These are phyloP conservation scores for Aurelia coerulea DNA, from an alignment of 30 jellyfish, hydroid and myxozoan genomes.

Conservation along the genomic window DNA sequence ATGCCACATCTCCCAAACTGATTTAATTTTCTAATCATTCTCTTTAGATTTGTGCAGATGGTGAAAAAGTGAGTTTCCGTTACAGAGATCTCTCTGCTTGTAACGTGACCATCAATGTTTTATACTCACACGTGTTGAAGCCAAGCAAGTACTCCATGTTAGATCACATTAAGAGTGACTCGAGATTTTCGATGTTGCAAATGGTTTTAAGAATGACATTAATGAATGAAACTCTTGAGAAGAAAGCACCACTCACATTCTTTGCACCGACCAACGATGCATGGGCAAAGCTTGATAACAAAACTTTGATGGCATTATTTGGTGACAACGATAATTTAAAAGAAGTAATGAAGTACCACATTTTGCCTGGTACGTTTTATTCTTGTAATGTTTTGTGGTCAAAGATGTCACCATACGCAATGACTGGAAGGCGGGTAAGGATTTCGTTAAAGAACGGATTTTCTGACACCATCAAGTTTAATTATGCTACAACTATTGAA, in stretches of 20 bases:
- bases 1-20: too few species aligned
- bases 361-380: slow-evolving; percentile 1
- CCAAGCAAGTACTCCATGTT: background rate
- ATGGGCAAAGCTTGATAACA: slow-evolving; percentile 41
- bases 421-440: slow-evolving; percentile 36
- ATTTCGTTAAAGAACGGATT: background rate
- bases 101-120: slow-evolving; percentile 25
- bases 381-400: slow-evolving; percentile 9
- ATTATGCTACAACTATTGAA: slow-evolving; percentile 24
- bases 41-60: background rate
- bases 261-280: slow-evolving; percentile 51
- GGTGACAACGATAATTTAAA: background rate
- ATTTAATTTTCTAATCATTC: too few species aligned
- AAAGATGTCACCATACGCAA: slow-evolving; percentile 13
- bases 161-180: slow-evolving; percentile 13
- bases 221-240: background rate
- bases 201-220: slow-evolving; percentile 21
- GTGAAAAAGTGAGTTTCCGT: background rate
- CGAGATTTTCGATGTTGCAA: slow-evolving; percentile 33
- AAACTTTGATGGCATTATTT: slow-evolving; percentile 8
- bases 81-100: slow-evolving; percentile 22
- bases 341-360: slow-evolving; percentile 28
- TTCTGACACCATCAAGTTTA: background rate
- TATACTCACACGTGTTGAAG: slow-evolving; percentile 4
- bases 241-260: slow-evolving; percentile 22